Base-by-base conservation (phyloP, 2,888 invertebrate species). In the Strigamia transsilvanica region DNA sequence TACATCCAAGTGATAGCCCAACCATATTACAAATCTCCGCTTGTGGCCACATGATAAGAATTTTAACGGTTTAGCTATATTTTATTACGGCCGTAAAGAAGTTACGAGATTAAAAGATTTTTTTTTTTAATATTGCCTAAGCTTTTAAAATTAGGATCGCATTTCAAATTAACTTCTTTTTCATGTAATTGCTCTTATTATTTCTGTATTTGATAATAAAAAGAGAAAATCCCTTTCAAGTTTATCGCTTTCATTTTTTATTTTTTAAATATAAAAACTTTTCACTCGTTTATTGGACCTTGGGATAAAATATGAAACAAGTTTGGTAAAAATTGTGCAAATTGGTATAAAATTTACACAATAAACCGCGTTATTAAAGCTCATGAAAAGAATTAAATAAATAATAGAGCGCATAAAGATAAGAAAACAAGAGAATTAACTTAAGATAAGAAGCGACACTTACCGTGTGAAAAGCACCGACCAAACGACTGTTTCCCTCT, bases 401-500 rank as follows among this genome's bases (percentile, higher is more conserved):
- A 66, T 66, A 66, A 23, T 66, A 66, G 18, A 18, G 61, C 21
- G 23, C 61, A 66, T 66, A 66, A 66, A 66, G 61, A 66, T 66
- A 66, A 66, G 23, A 21, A 12, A 66, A 66, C 61, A 66, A 66
- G 18, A 66, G 61, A 23, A 66, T 66, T 66, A 66, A 66, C 21
- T 23, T 12, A 78, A 38, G 78, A 41, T 78, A 78, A 38, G 78
- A 78, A 41, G 13, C 34, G 41, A 83, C 81, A 81, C 79, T 56
- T 84, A 88, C 88, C 85, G 91, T 0, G 94, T 91, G 1, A 97
- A 91, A 42, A 91, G 92, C n/a, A 98, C 88, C 84, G 94, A 93
- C 96, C 97, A 97, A 0, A 97, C 93, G 85, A 95, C 93, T 0
- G 94, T 94, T 83, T 93, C 92, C 85, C 90, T 91, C 79, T 90